Evolutionary conservation across 1,140 invertebrate species (phyloP).

Genomic region (Drosophila suzukii): DNA sequence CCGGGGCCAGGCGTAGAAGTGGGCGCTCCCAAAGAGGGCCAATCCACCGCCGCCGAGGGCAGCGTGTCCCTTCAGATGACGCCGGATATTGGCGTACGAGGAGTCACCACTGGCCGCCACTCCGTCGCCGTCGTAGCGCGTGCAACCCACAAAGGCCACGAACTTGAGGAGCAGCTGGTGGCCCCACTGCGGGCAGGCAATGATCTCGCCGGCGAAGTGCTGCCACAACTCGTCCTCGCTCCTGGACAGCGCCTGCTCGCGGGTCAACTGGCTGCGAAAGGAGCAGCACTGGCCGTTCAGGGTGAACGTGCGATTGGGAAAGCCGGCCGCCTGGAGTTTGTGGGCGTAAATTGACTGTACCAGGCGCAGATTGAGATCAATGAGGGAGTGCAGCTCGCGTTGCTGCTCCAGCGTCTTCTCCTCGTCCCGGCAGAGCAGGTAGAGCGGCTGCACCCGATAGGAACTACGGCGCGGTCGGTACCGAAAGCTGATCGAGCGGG

Average conservation of each 20-base stretch:
- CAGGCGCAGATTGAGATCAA: slow-evolving; percentile 91
- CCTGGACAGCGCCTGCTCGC: slow-evolving; percentile 89
- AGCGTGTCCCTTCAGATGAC: slow-evolving; percentile 92
- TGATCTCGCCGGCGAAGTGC: slow-evolving; percentile 91
- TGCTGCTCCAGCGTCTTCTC: slow-evolving; percentile 62
- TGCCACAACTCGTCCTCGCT: slow-evolving; percentile 93
- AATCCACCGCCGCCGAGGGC: slow-evolving; percentile 95
- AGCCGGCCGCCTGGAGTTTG: slow-evolving; percentile 93
- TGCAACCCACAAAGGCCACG: slow-evolving; percentile 95
- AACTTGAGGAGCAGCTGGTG: slow-evolving; percentile 89
- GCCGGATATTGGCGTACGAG: slow-evolving; percentile 90
- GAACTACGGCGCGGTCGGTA: slow-evolving; percentile 47
- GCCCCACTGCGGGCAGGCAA: slow-evolving; percentile 87
- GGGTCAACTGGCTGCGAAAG: slow-evolving; percentile 90
- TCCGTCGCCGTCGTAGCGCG: slow-evolving; percentile 89
- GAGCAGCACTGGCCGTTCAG: slow-evolving; percentile 88
- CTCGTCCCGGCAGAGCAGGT: slow-evolving; percentile 89
- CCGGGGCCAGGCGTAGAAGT: slow-evolving; percentile 95
- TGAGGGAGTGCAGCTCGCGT: slow-evolving; percentile 86
- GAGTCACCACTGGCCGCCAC: slow-evolving; percentile 86
- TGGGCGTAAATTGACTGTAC: slow-evolving; percentile 95
- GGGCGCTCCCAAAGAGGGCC: slow-evolving; percentile 95
- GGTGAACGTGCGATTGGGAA: slow-evolving; percentile 93
- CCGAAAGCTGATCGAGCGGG: slow-evolving; percentile 38
- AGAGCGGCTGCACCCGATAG: slow-evolving; percentile 88